Evolutionary conservation across 2,113 vertebrate species (phyloP).

Genomic region (Vireo altiloquus): DNA sequence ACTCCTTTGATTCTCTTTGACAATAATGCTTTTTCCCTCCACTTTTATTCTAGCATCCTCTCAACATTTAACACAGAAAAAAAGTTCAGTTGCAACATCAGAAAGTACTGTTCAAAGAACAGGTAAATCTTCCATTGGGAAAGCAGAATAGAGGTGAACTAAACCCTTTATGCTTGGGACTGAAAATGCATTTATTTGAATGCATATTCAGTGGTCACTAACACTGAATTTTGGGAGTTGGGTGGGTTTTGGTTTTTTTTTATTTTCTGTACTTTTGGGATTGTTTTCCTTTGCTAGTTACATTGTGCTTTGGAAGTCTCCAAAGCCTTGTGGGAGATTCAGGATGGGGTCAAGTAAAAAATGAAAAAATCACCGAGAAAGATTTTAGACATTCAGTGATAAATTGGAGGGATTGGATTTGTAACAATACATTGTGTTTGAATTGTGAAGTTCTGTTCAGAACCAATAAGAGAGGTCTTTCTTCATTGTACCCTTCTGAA

Average conservation of each 20-base stretch:
- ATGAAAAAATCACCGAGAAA: neutral
- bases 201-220: neutral
- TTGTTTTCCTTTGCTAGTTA: neutral
- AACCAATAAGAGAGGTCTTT: neutral
- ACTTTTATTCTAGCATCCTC: constrained; percentile 69
- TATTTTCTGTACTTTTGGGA: neutral
- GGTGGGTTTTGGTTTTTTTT: neutral
- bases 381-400: neutral
- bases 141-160: neutral
- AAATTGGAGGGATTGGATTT: neutral
- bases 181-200: neutral
- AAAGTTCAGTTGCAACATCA: constrained; percentile 66
- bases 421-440: neutral
- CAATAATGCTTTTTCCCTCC: constrained; percentile 55
- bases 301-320: neutral
- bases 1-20: constrained; percentile 8
- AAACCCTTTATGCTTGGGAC: neutral
- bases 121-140: constrained; percentile 67
- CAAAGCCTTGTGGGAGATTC: neutral
- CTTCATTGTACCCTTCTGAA: neutral
- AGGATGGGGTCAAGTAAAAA: neutral
- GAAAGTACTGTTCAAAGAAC: constrained; percentile 75
- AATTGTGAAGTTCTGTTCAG: neutral
- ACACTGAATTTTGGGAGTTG: neutral
- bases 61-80: constrained; percentile 75